These are phyloP conservation scores for Trachelus troglodyta DNA, from an alignment of 2,888 invertebrate species.

Conservation along the genomic window DNA sequence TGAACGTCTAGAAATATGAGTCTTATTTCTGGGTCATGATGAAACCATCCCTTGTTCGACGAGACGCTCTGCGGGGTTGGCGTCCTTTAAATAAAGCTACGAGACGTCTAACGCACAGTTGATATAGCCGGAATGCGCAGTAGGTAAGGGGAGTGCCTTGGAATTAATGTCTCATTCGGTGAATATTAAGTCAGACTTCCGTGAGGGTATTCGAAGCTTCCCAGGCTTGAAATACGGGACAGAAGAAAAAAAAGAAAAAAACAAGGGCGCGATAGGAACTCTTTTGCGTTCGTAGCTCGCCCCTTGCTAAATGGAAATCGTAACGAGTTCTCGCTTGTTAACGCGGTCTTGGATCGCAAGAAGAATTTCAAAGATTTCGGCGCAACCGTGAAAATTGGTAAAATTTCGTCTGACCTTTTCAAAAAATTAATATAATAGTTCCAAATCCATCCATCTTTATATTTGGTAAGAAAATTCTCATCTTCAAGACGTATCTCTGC, in stretches of 20 bases:
- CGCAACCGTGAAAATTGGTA: neutral
- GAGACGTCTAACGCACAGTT: constrained; percentile 4
- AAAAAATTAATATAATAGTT: neutral
- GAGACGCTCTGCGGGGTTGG: neutral
- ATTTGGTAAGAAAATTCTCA: neutral
- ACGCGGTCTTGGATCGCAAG: neutral
- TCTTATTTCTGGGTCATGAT: neutral
- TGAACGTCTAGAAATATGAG: constrained; percentile 5
- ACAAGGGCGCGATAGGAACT: neutral
- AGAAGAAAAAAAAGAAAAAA: constrained; percentile 12
- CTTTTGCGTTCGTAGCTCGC: constrained; percentile 10
- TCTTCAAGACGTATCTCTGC: neutral
- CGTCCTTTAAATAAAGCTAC: constrained; percentile 12
- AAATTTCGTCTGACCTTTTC: neutral
- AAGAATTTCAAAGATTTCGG: neutral
- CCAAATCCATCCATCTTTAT: neutral
- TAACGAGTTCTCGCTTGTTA: neutral
- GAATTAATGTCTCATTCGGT: constrained; percentile 2
- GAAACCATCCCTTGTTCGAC: neutral
- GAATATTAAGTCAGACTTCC: constrained; percentile 8
- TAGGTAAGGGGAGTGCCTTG: neutral
- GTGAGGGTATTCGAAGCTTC: constrained; percentile 1
- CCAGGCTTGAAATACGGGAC: neutral
- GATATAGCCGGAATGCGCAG: constrained; percentile 11
- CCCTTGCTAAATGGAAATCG: neutral